phyloP scores from a whole-genome alignment of 2,113 vertebrate genomes.

The Alosa alosa region DNA sequence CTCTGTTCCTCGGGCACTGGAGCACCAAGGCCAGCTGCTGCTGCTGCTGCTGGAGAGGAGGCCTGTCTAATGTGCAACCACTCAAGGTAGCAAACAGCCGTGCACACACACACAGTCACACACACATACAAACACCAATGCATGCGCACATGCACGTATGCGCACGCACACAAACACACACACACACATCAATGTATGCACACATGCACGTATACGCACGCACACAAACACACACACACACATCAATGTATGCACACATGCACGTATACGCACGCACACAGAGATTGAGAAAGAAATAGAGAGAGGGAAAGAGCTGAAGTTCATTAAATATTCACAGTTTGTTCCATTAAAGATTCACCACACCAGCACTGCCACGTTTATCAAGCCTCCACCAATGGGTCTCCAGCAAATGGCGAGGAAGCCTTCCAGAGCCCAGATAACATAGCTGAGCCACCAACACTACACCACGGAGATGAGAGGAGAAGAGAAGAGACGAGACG shows the following conservation, averaged over 20 bases:
- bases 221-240: conserved; percentile 25
- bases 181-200: neutral
- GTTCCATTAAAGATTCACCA: conserved; percentile 73
- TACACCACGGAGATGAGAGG: conserved; percentile 35
- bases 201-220: neutral
- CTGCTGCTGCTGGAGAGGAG: neutral
- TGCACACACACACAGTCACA: conserved; percentile 14
- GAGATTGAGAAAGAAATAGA: conserved; percentile 39
- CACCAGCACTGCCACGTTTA: conserved; percentile 60
- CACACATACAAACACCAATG: neutral
- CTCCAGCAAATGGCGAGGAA: conserved; percentile 53
- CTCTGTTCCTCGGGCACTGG: neutral
- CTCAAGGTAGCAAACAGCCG: neutral
- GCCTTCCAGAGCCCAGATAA: conserved; percentile 54
- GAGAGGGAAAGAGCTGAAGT: conserved; percentile 28
- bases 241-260: neutral
- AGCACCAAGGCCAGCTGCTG: neutral
- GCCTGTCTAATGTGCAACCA: neutral
- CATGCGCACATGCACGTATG: neutral
- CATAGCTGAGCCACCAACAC: conserved; percentile 33
- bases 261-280: neutral
- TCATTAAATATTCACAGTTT: conserved; percentile 75
- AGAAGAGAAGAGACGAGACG: neutral
- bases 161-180: conserved; percentile 15
- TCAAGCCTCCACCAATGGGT: conserved; percentile 64